Percentiles rank a stretch among this genome's conserved stretches.
Conservation (phyloP, 2,113 vertebrate species). For the Sinocyclocheilus anophthalmus region DNA sequence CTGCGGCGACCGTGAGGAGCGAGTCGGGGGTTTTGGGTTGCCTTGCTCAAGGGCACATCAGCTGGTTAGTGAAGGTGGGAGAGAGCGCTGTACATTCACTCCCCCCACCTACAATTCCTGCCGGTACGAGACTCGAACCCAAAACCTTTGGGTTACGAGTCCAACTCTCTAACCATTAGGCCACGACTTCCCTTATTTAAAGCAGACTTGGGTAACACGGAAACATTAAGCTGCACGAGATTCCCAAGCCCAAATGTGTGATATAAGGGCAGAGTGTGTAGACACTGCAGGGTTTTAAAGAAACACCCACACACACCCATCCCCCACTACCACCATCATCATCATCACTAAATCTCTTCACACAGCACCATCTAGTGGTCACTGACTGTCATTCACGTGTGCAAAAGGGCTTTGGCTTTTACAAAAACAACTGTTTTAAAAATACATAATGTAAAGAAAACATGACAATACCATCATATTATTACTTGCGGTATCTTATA, state of each 20-base stretch:
- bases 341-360: conserved; percentile 70
- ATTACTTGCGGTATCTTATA: background rate
- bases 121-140: too few species aligned
- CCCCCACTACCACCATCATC: conserved; percentile 18
- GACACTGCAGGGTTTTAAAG: conserved; percentile 44
- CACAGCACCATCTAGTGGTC: conserved; percentile 80
- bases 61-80: too few species aligned
- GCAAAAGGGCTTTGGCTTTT: background rate
- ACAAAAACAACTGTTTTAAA: background rate
- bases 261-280: conserved; percentile 41
- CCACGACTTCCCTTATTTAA: background rate
- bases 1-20: too few species aligned
- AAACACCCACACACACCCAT: conserved; percentile 34
- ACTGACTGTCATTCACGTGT: conserved; percentile 16
- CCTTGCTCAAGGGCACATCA: too few species aligned
- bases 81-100: too few species aligned
- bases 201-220: conserved; percentile 34
- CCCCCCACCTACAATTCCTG: too few species aligned
- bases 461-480: background rate
- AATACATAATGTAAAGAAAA: background rate
- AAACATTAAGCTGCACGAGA: conserved; percentile 47
- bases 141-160: too few species aligned
- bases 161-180: too few species aligned
- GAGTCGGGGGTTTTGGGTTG: too few species aligned
- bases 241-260: conserved; percentile 7